Evolutionary conservation across 2,113 vertebrate species (phyloP).

Genomic region (Chamaea fasciata): DNA sequence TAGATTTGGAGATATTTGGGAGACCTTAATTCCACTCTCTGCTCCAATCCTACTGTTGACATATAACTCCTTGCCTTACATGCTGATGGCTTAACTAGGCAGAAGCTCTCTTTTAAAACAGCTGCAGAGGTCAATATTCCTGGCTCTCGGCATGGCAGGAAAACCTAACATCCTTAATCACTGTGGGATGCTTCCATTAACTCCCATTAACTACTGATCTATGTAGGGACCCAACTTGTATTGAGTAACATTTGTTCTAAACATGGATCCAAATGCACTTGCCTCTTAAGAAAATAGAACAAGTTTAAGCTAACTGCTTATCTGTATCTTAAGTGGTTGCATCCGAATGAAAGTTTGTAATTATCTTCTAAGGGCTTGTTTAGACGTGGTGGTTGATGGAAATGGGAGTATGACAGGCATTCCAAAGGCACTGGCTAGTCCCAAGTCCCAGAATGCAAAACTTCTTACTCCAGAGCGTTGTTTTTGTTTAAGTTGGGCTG

Average conservation of each 20-base stretch:
- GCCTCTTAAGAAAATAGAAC: background rate
- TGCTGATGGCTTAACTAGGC: background rate
- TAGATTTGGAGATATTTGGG: background rate
- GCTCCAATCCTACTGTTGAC: background rate
- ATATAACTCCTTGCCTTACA: background rate
- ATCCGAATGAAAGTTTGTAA: background rate
- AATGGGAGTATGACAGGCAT: background rate
- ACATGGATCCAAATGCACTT: background rate
- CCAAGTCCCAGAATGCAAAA: background rate
- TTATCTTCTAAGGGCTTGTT: background rate
- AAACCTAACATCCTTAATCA: background rate
- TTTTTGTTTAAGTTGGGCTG: background rate
- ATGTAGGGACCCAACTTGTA: background rate
- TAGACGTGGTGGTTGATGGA: background rate
- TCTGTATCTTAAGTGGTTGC: background rate
- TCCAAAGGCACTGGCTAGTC: background rate
- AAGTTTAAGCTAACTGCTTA: background rate
- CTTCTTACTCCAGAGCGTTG: background rate
- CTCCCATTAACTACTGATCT: background rate
- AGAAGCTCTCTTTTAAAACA: background rate
- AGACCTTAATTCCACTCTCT: background rate
- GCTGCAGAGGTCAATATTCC: background rate
- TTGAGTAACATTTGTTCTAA: background rate
- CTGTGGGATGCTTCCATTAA: background rate
- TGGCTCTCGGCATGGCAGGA: background rate